Evolutionary conservation across 2,888 invertebrate genomes (phyloP).

Genomic region (Sturmia bella): DNA sequence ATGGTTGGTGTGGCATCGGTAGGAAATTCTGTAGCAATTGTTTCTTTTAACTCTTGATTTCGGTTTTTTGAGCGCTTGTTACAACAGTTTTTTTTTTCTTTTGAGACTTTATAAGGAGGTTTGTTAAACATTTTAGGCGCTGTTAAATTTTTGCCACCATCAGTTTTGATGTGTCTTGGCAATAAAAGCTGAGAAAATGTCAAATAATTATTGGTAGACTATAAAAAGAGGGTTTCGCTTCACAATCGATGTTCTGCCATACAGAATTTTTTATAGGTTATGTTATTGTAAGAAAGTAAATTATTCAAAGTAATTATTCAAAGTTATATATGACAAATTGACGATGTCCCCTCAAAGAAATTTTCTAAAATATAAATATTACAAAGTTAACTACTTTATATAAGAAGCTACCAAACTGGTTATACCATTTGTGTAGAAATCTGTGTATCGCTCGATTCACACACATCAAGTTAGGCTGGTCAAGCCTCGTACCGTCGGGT

Average conservation of each 20-base stretch:
- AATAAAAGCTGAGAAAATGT: slow-evolving; percentile 82
- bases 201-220: slow-evolving; percentile 73
- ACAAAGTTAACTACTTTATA: no score
- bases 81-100: slow-evolving; percentile 26
- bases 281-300: no score
- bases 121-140: background rate
- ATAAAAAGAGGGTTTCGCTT: background rate
- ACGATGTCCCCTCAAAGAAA: no score
- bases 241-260: background rate
- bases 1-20: slow-evolving; percentile 13
- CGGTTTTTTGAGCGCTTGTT: slow-evolving; percentile 37
- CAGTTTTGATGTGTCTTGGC: slow-evolving; percentile 72
- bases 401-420: no score
- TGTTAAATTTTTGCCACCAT: slow-evolving; percentile 40
- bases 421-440: no score
- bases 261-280: no score
- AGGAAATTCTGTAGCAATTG: slow-evolving; percentile 54
- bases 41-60: slow-evolving; percentile 26
- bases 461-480: no score
- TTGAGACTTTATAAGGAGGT: slow-evolving; percentile 43
- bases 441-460: no score
- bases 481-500: no score
- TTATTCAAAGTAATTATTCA: no score
- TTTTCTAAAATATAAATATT: no score
- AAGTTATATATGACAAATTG: no score